Percentiles rank a stretch among this genome's conserved stretches.
These are phyloP conservation scores for Megaustenia siamemsis DNA, from an alignment of 2,888 invertebrate species.

Conservation along the genomic window DNA sequence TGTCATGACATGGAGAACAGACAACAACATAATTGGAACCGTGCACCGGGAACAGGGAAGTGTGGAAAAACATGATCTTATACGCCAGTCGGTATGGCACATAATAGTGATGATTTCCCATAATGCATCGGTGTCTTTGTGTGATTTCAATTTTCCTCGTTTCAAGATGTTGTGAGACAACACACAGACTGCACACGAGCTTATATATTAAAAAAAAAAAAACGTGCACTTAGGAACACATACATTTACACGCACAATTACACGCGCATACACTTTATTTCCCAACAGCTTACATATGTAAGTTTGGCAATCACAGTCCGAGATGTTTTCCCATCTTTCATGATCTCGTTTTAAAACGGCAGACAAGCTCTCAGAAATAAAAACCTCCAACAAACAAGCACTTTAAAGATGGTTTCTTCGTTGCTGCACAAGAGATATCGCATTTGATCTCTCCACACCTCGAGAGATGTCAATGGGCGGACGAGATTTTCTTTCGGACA, in stretches of 20 bases:
- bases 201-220: too few relatives aligned
- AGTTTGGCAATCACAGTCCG: not conserved
- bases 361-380: not conserved
- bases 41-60: too few relatives aligned
- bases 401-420: slow-evolving; percentile 36
- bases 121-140: too few relatives aligned
- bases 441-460: slow-evolving; percentile 30
- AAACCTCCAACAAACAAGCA: slow-evolving; percentile 18
- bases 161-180: too few relatives aligned
- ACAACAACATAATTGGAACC: too few relatives aligned
- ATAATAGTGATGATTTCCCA: too few relatives aligned
- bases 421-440: slow-evolving; percentile 10
- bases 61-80: too few relatives aligned
- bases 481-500: slow-evolving; percentile 2
- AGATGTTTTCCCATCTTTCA: not conserved
- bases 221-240: not conserved
- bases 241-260: not conserved
- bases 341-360: not conserved
- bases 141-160: too few relatives aligned
- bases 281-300: not conserved
- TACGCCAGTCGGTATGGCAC: too few relatives aligned
- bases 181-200: too few relatives aligned
- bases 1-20: too few relatives aligned
- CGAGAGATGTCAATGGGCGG: slow-evolving; percentile 24
- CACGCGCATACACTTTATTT: not conserved